phyloP scores from a whole-genome alignment of 2,113 vertebrate species.

The Tauraco erythrolophus region DNA sequence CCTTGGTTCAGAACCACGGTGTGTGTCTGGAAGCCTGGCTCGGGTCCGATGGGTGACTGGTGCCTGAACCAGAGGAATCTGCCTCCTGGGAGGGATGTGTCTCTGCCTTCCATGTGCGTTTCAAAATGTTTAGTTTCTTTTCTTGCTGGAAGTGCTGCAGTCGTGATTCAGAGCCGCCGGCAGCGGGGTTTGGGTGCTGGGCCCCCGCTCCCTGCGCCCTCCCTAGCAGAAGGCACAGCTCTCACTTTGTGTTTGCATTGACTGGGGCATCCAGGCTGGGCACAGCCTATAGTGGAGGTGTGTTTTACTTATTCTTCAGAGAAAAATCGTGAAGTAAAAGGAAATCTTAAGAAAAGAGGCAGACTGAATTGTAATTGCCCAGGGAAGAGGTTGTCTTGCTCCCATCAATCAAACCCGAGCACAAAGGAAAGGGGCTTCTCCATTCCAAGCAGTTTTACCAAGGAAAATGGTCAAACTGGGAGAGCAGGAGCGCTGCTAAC shows the following conservation, averaged over 20 bases:
- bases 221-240: fast-evolving
- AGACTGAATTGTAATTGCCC: neutral
- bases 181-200: neutral
- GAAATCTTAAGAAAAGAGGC: neutral
- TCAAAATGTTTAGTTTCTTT: fast-evolving
- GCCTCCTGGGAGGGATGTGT: fast-evolving
- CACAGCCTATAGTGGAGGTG: too few species aligned
- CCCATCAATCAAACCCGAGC: neutral
- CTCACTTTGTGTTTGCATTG: neutral
- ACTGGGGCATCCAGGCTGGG: fast-evolving
- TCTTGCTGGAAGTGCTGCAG: neutral
- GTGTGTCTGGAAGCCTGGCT: neutral
- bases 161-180: neutral
- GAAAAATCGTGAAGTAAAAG: neutral
- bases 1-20: neutral
- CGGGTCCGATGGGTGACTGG: fast-evolving
- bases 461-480: neutral
- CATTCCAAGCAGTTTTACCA: neutral
- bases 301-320: too few species aligned
- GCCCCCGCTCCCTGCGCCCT: fast-evolving
- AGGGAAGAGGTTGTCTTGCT: neutral
- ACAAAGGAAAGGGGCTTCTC: neutral
- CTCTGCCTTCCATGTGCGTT: fast-evolving
- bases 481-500: neutral
- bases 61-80: neutral